These are phyloP conservation scores for Pseudeuparius sepicola DNA, from an alignment of 2,888 invertebrate species.

Conservation along the genomic window DNA sequence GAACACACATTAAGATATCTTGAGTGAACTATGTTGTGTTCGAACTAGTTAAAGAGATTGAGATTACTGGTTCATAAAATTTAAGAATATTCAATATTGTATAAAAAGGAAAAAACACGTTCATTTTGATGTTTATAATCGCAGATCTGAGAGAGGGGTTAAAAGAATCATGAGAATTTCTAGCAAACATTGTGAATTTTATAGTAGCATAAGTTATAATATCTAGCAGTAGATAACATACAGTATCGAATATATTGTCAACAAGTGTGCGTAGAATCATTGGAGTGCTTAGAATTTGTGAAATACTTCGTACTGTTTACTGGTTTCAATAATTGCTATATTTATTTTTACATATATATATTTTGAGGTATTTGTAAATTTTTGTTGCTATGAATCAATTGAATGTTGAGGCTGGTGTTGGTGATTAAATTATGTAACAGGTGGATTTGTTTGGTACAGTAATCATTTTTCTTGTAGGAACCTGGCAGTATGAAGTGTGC, in stretches of 20 bases:
- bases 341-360: slow-evolving; percentile 15
- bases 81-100: too few species aligned
- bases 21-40: too few species aligned
- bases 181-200: slow-evolving; percentile 34
- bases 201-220: slow-evolving; percentile 35
- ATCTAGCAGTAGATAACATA: slow-evolving; percentile 39
- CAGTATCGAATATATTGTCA: slow-evolving; percentile 39
- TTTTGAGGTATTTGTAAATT: too few species aligned
- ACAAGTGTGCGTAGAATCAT: slow-evolving; percentile 39
- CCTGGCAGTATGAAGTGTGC: slow-evolving; percentile 31
- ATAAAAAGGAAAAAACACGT: too few species aligned
- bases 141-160: slow-evolving; percentile 21
- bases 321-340: slow-evolving; percentile 8
- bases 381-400: too few species aligned
- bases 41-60: too few species aligned
- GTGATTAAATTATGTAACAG: too few species aligned
- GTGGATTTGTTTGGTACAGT: too few species aligned
- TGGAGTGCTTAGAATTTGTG: slow-evolving; percentile 37
- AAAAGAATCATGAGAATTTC: slow-evolving; percentile 23
- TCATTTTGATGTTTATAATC: slow-evolving; percentile 27
- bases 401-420: too few species aligned
- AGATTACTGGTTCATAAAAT: too few species aligned
- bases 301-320: slow-evolving; percentile 21
- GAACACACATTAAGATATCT: too few species aligned
- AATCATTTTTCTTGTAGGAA: too few species aligned